phyloP scores from a whole-genome alignment of 2,797 vertebrate genomes.

The Euthynnus affinis region DNA sequence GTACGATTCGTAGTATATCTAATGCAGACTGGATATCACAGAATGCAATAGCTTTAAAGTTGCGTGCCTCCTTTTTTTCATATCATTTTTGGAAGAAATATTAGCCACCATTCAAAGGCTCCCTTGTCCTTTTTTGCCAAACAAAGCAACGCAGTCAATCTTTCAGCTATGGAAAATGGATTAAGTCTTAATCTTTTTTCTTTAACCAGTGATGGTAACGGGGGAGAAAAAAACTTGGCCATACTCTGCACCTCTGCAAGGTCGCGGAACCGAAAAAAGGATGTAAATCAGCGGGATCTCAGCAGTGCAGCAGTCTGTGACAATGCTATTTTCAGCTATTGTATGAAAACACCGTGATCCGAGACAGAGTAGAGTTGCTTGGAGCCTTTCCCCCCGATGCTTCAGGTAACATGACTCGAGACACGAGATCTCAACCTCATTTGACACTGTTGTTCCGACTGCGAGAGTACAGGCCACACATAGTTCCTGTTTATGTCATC shows the following conservation, averaged over 20 bases:
- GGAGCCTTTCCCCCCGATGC: constrained; percentile 31
- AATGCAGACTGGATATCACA: background rate
- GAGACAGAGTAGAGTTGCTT: constrained; percentile 13
- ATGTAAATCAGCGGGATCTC: constrained; percentile 23
- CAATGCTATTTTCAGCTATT: background rate
- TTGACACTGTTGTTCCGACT: constrained; percentile 34
- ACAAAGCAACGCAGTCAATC: constrained; percentile 35
- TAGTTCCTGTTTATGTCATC: constrained; percentile 59
- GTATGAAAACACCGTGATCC: constrained; percentile 14
- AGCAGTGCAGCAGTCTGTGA: background rate
- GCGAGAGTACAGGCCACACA: background rate
- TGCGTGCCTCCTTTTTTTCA: background rate
- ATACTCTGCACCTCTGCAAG: constrained; percentile 23
- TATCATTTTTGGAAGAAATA: constrained; percentile 5
- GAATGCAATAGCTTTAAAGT: background rate
- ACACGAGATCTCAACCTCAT: constrained; percentile 15
- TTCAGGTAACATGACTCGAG: constrained; percentile 37
- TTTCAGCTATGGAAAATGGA: constrained; percentile 47
- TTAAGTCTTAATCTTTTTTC: constrained; percentile 32
- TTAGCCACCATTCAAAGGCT: constrained; percentile 15
- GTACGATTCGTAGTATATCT: background rate
- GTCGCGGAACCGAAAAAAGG: constrained; percentile 10
- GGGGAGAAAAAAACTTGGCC: constrained; percentile 30
- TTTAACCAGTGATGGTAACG: constrained; percentile 21
- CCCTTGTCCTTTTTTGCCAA: constrained; percentile 19